A percentile compares a stretch with the other conserved stretches of the same genome.
Conservation (phyloP, 1,140 invertebrate species). For the Psix sp. region DNA sequence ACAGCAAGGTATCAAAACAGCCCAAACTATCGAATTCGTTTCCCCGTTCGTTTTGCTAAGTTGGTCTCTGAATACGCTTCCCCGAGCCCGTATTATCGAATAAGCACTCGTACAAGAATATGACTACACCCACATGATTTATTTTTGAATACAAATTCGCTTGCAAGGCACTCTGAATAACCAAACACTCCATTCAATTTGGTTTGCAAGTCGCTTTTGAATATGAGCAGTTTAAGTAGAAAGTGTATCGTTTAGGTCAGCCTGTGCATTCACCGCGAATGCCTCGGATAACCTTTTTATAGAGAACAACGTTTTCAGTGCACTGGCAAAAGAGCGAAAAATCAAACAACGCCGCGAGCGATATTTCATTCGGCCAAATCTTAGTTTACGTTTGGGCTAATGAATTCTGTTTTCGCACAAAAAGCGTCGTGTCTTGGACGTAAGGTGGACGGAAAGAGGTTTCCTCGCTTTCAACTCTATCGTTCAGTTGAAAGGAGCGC, state of each 20-base stretch:
- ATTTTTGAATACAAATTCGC: constrained; percentile 16
- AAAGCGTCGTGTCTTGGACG: constrained; percentile 1
- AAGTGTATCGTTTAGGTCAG: constrained; percentile 35
- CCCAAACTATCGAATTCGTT: constrained; percentile 4
- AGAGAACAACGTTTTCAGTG: constrained; percentile 5
- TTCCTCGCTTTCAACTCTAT: constrained; percentile 20
- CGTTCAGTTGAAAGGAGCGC: constrained; percentile 9
- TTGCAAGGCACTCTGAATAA: constrained; percentile 14
- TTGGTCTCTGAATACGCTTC: constrained; percentile 15
- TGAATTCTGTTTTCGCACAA: constrained; percentile 10
- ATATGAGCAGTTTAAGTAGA: constrained; percentile 34
- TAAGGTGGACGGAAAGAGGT: constrained; percentile 7
- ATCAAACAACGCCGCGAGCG: background rate
- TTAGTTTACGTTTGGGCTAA: constrained; percentile 15
- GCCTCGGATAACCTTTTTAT: too few relatives aligned
- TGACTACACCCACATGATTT: constrained; percentile 17
- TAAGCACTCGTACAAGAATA: constrained; percentile 13
- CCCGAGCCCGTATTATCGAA: constrained; percentile 18
- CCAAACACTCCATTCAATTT: constrained; percentile 31
- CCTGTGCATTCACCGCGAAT: constrained; percentile 1
- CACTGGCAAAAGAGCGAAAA: background rate
- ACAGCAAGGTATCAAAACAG: constrained; percentile 14
- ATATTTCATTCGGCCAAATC: background rate
- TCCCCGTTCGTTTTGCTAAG: constrained; percentile 3
- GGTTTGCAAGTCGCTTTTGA: constrained; percentile 23